phyloP scores from a whole-genome alignment of 1,140 invertebrate species.

The Trachelipus rathkii region DNA sequence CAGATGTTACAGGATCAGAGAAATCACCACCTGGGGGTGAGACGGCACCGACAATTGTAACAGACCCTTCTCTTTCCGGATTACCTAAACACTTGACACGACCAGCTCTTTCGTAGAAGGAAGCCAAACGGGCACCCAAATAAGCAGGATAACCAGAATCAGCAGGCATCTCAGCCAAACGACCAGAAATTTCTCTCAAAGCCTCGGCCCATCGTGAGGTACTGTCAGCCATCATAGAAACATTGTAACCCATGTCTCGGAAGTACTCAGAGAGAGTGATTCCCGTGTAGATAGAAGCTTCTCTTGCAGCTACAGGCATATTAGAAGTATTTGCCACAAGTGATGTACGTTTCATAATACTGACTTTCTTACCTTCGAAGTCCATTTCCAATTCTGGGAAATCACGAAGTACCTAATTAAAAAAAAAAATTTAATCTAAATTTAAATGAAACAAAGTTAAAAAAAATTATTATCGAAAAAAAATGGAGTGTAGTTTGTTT shows the following conservation, averaged over 20 bases:
- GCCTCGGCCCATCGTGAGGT: constrained; percentile 99
- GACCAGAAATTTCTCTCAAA: constrained; percentile 98
- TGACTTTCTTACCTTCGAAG: constrained; percentile 91
- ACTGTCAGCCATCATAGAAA: constrained; percentile 99
- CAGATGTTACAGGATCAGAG: constrained; percentile 98
- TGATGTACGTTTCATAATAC: constrained; percentile 99
- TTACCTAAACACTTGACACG: constrained; percentile 96
- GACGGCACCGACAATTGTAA: constrained; percentile 98
- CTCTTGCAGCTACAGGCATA: constrained; percentile 99
- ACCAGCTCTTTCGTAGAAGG: constrained; percentile 98
- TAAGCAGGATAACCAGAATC: constrained; percentile 98
- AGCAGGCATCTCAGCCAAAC: constrained; percentile 99
- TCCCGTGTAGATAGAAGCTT: constrained; percentile 99
- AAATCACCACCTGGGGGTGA: constrained; percentile 99
- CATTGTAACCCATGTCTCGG: constrained; percentile 98
- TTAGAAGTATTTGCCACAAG: constrained; percentile 99
- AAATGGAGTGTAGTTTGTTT: no score
- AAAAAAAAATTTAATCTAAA: no score
- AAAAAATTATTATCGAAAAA: no score
- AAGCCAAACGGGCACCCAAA: constrained; percentile 92
- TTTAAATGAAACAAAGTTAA: no score
- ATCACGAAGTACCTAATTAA: constrained; percentile 91
- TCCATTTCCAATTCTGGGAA: constrained; percentile 97
- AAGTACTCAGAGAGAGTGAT: constrained; percentile 99
- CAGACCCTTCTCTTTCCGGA: constrained; percentile 94